Base-by-base conservation (phyloP, 2,888 invertebrate species). In the Scrobipalpa atriplicella region DNA sequence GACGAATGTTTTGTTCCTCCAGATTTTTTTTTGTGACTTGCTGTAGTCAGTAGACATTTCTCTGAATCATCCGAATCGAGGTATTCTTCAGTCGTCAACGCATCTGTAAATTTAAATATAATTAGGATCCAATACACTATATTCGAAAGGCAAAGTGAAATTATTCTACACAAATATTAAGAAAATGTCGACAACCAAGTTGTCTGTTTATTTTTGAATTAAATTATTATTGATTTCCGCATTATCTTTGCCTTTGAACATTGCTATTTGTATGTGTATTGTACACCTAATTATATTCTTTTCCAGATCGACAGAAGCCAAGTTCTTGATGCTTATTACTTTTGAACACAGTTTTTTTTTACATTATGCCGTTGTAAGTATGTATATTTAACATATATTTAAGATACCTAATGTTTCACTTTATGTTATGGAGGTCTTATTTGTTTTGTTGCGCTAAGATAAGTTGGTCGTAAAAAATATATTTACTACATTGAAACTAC, bases 101-200 rank as follows among this genome's bases (percentile, higher is more conserved):
- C 10, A 62, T 62, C 61, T 62, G 61, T 11, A 62, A 29, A 62
- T 39, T 62, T n/a, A 41, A 62, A 62, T 39, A 62, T 62, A 62
- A 39, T 18, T 19, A 62, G 19, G 61, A 2, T 39, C 7, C 61
- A 62, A 62, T 41, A 39, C 61, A 38, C 41, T 39, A 18, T 29
- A n/a, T 62, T 41, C 18, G 10, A 41, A 62, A 41, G 61, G 61
- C 61, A 62, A 62, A 58, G 58, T n/a, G 11, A 29, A n/a, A 62
- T 41, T 13, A 13, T 43, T 43, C 29, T 29, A 29, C 29, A 29
- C 29, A 36, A 47, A 47, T 47, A 47, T 47, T 16, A 16, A n/a
- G n/a, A 47, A 16, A 29, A 29, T 29, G 5, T 29, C 29, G 5
- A 29, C 29, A 29, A 29, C 29, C 5, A 29, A 29, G 29, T 29